Percentiles rank a stretch among this genome's conserved stretches.
These are phyloP conservation scores for Heliconius himera DNA, from an alignment of 1,140 invertebrate genomes.

Conservation along the genomic window DNA sequence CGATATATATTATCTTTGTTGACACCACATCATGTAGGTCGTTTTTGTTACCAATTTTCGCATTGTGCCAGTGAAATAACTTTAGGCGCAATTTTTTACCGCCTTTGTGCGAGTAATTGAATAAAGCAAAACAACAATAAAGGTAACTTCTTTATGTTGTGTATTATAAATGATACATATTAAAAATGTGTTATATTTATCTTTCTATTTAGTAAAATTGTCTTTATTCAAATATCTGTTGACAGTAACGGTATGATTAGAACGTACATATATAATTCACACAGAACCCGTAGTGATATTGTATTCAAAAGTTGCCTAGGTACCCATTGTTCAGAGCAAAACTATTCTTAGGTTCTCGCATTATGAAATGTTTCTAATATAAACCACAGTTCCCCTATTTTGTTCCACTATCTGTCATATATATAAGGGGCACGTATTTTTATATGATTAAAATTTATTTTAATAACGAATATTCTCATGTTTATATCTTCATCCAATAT, in stretches of 20 bases:
- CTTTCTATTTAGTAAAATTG: background rate
- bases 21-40: conserved; percentile 74
- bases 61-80: conserved; percentile 72
- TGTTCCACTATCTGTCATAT: background rate
- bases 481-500: background rate
- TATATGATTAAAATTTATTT: too few relatives aligned
- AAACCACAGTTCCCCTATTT: background rate
- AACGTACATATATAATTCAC: background rate
- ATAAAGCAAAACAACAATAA: conserved; percentile 43
- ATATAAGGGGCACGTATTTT: too few relatives aligned
- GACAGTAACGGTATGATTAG: background rate
- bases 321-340: background rate
- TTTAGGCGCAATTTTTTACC: conserved; percentile 58
- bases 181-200: background rate
- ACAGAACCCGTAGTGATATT: background rate
- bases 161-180: background rate
- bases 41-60: conserved; percentile 75
- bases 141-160: conserved; percentile 32
- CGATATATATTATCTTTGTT: conserved; percentile 78
- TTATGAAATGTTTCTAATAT: background rate
- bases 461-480: too few relatives aligned
- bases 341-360: background rate
- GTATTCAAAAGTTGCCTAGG: background rate
- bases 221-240: background rate
- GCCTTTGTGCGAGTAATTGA: conserved; percentile 48